These are phyloP conservation scores for Machimus atricapillus DNA, from an alignment of 2,888 invertebrate genomes.

Conservation along the genomic window DNA sequence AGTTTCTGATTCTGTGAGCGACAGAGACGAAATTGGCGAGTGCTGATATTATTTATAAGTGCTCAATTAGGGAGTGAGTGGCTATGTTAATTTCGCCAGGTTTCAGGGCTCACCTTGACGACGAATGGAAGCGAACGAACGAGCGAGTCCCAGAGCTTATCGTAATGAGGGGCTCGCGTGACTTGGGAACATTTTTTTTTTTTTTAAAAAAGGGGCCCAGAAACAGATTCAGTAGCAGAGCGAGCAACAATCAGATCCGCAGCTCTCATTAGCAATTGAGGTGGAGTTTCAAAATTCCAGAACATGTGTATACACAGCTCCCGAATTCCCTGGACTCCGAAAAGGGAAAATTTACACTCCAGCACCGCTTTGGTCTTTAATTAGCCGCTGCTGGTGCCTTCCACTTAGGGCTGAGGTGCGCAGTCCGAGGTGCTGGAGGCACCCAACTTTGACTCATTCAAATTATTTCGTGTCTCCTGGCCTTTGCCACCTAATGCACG, in stretches of 20 bases:
- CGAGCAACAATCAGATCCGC: constrained; percentile 27
- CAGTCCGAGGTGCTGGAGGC: neutral
- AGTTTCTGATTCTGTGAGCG: neutral
- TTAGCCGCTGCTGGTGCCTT: constrained; percentile 14
- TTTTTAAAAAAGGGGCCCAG: neutral
- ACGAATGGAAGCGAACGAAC: neutral
- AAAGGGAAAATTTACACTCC: constrained; percentile 12
- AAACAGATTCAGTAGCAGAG: constrained; percentile 18
- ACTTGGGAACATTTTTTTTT: constrained; percentile 11
- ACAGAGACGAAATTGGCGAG: neutral
- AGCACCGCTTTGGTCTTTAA: constrained; percentile 16
- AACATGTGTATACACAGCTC: constrained; percentile 33
- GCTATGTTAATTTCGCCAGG: constrained; percentile 22
- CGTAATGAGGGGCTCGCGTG: constrained; percentile 36
- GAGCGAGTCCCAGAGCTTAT: neutral
- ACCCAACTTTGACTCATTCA: constrained; percentile 16
- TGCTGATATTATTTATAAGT: constrained; percentile 19
- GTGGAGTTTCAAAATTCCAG: constrained; percentile 33
- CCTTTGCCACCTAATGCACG: constrained; percentile 25
- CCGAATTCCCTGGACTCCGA: constrained; percentile 15
- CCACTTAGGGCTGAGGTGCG: neutral
- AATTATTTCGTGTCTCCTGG: constrained; percentile 27
- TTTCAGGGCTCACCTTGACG: neutral
- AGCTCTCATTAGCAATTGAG: constrained; percentile 31
- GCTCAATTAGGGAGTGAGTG: constrained; percentile 27